A percentile compares a stretch with the other conserved stretches of the same genome.
Evolutionary conservation across 2,113 vertebrate genomes (phyloP).

Genomic region (Helogale parvula): DNA sequence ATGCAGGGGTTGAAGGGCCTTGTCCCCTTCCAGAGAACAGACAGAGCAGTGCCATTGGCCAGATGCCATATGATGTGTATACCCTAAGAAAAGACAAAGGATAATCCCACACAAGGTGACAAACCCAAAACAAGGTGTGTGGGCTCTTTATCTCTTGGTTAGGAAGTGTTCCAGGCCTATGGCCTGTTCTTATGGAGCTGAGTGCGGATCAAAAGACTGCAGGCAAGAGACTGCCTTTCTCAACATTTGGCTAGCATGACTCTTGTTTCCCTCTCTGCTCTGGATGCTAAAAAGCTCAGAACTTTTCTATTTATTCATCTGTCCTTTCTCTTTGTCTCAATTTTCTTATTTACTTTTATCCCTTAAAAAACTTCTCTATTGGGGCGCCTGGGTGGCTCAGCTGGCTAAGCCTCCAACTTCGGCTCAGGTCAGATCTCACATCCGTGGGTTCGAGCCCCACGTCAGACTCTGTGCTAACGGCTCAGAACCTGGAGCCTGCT

Average conservation of each 20-base stretch:
- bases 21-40: background rate
- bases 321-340: background rate
- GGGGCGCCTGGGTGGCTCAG: no score
- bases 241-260: background rate
- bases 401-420: no score
- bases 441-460: no score
- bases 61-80: background rate
- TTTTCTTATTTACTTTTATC: constrained; percentile 31
- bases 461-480: no score
- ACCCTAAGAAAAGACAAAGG: background rate
- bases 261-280: constrained; percentile 14
- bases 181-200: background rate
- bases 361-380: background rate
- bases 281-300: constrained; percentile 3
- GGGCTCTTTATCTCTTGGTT: background rate
- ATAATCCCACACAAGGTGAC: background rate
- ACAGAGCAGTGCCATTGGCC: background rate
- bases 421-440: no score
- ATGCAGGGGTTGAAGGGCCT: background rate
- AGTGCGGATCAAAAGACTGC: background rate
- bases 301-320: background rate
- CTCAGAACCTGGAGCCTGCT: no score
- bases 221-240: background rate
- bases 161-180: background rate
- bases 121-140: background rate